Percentiles rank a stretch among this genome's conserved stretches.
These are phyloP conservation scores for Drosophila diplacantha DNA, from an alignment of 2,888 invertebrate species.

Conservation along the genomic window DNA sequence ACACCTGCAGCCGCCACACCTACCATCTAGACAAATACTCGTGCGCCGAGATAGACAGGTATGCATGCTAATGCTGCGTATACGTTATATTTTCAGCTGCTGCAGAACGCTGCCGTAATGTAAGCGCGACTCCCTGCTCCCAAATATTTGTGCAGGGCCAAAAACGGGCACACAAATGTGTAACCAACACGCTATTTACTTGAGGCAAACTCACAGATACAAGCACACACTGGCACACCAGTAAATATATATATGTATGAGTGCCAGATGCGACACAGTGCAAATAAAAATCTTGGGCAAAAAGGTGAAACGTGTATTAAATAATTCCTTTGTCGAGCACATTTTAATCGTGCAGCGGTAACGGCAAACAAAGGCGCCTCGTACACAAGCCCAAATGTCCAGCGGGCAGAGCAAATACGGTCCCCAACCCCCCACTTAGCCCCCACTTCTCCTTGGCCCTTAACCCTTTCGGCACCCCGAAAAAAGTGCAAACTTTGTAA, in stretches of 20 bases:
- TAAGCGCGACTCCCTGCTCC: conserved; percentile 52
- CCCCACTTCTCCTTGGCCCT: conserved; percentile 16
- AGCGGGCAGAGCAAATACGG: conserved; percentile 35
- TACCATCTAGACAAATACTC: conserved; percentile 11
- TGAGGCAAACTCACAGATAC: conserved; percentile 52
- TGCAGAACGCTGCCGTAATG: conserved; percentile 51
- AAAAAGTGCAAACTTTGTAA: conserved; percentile 62
- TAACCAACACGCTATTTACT: conserved; percentile 71
- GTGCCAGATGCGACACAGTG: conserved; percentile 51
- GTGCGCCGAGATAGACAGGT: conserved; percentile 31
- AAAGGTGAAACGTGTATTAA: conserved; percentile 71
- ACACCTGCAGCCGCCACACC: conserved; percentile 12
- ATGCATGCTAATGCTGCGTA: conserved; percentile 67
- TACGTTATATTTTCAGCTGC: conserved; percentile 65
- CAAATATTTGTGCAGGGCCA: conserved; percentile 66
- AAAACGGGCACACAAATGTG: conserved; percentile 67
- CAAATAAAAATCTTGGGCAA: conserved; percentile 65
- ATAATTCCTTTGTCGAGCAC: conserved; percentile 72
- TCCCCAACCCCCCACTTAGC: conserved; percentile 9
- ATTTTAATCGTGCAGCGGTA: conserved; percentile 69
- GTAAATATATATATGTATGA: not conserved
- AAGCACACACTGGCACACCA: not conserved
- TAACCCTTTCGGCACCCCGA: conserved; percentile 11
- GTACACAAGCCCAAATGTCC: conserved; percentile 40
- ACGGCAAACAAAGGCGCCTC: conserved; percentile 55